Evolutionary conservation across 1,140 invertebrate species (phyloP).

Genomic region (Hycleus phaleratus): DNA sequence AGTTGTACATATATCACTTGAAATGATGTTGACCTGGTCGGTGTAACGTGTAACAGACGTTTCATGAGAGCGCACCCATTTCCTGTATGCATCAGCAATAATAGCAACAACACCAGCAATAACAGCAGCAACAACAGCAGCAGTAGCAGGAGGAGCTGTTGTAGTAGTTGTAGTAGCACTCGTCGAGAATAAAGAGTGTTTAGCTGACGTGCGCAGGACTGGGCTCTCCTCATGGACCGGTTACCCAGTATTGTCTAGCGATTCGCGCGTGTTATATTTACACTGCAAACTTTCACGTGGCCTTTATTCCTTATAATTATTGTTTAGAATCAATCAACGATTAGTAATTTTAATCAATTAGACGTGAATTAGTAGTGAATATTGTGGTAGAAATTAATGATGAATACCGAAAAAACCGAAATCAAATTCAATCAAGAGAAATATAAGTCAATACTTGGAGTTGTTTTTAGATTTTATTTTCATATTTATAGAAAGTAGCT

Average conservation of each 20-base stretch:
- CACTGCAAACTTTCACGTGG: constrained; percentile 9
- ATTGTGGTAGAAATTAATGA: no score
- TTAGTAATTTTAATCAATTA: no score
- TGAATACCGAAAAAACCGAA: no score
- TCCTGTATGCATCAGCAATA: background rate
- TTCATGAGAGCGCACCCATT: background rate
- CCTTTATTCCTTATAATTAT: constrained; percentile 5
- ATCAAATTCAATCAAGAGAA: background rate
- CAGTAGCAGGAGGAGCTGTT: constrained; percentile 5
- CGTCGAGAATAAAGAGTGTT: no score
- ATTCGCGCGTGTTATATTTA: constrained; percentile 12
- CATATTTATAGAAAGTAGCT: no score
- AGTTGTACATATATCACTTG: constrained; percentile 7
- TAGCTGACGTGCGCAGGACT: constrained; percentile 6
- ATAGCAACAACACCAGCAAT: background rate
- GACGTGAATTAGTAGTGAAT: no score
- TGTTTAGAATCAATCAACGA: background rate
- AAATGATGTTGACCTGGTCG: constrained; percentile 12
- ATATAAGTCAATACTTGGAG: no score
- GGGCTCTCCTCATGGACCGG: constrained; percentile 10
- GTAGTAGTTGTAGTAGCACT: no score
- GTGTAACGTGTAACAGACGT: constrained; percentile 3
- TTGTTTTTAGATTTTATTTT: no score
- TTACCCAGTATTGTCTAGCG: constrained; percentile 9
- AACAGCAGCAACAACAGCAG: background rate